Conservation (phyloP, 1,140 invertebrate species). For the Ceratina calcarata region DNA sequence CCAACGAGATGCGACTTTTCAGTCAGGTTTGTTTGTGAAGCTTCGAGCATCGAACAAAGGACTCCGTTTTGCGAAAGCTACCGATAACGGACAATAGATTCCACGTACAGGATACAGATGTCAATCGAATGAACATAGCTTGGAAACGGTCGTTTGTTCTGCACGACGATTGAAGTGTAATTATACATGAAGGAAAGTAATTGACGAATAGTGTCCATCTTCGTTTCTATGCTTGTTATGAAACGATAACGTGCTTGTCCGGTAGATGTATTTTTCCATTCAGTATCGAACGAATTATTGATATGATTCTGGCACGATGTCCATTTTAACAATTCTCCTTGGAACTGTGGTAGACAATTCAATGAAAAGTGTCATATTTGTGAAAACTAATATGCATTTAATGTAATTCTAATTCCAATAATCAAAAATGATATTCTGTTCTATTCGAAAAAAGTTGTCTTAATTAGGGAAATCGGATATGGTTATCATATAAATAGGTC, state of each 20-base stretch:
- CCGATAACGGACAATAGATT: conserved; percentile 63
- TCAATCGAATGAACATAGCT: conserved; percentile 41
- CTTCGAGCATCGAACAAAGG: conserved; percentile 56
- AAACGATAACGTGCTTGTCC: background rate
- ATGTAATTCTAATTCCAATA: too few relatives aligned
- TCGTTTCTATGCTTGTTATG: background rate
- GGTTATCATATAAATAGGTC: too few relatives aligned
- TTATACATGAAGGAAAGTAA: conserved; percentile 56
- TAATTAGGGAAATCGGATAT: too few relatives aligned
- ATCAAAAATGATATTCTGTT: too few relatives aligned
- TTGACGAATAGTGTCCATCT: conserved; percentile 17
- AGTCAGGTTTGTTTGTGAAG: conserved; percentile 58
- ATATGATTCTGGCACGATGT: background rate
- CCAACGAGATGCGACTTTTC: conserved; percentile 47
- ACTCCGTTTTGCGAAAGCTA: conserved; percentile 59
- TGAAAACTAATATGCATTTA: too few relatives aligned
- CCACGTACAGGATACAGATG: conserved; percentile 57
- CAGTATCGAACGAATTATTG: background rate
- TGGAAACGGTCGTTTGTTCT: conserved; percentile 39
- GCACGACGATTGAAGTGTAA: conserved; percentile 53
- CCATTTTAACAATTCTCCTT: too few relatives aligned
- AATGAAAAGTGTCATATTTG: too few relatives aligned
- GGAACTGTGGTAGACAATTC: too few relatives aligned
- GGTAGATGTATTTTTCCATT: background rate
- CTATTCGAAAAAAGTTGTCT: too few relatives aligned